Evolutionary conservation across 2,113 vertebrate species (phyloP), one percentile per base, ranked within the genome.

Genomic region (Silurus asotus): DNA sequence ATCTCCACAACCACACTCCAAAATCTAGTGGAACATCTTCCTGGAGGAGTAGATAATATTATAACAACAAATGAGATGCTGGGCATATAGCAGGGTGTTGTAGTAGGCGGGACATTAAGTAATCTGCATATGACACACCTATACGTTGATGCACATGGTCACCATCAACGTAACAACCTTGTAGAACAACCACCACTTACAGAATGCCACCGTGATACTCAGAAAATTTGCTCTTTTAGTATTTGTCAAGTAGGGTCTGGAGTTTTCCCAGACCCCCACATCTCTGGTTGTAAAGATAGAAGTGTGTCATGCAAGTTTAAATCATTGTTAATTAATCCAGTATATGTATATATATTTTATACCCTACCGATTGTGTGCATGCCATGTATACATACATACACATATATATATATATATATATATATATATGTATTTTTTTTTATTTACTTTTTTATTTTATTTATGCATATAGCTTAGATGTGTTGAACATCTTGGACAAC

Each of bases 141-240:
- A 45, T 17, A 37, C 25, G 3, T 48, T n/a, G 6, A 69, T 67
- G 23, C 19, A 67, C 48, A n/a, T 15, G 19, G 4, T 55, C 49
- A 84, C 70, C 58, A n/a, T 62, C 70, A 76, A 0, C 25, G 25
- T 8, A 69, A 5, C 23, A 83, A 56, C 64, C 8, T 17, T 48
- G 14, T 20, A 48, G 45, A 62, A 49, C 11, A 74, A 61, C 45
- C 17, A 49, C 67, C 25, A 45, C 2, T 59, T 53, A 74, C 37
- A 15, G 0, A 4, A 45, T 25, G 8, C 1, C 14, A 11, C 1
- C 3, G 0, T 19, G 13, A 11, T 5, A 14, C 10, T 20, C 51
- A 8, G 45, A 64, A 84, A 14, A 23, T 19, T 65, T 77, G 61
- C 74, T 85, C 83, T 78, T 78, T 56, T 85, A 84, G 74, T 56